Conservation (phyloP, 2,797 vertebrate genomes). For the Coilia nasus region DNA sequence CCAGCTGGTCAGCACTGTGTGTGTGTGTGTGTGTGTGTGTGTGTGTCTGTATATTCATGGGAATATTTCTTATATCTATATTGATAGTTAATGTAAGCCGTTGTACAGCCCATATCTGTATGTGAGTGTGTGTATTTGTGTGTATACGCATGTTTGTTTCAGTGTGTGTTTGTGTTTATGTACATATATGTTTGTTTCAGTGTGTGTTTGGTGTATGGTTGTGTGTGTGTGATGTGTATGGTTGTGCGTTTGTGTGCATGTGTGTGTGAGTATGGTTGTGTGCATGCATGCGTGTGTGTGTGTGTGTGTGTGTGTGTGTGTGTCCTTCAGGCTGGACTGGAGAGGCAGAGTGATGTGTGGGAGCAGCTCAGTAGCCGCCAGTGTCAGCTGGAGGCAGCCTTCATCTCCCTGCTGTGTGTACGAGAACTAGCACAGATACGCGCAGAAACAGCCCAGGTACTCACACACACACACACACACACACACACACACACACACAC, state of each 20-base stretch:
- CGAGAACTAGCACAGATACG: conserved; percentile 72
- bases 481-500: background rate
- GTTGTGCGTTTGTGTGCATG: conserved; percentile 8
- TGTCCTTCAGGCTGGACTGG: conserved; percentile 65
- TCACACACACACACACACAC: conserved; percentile 1
- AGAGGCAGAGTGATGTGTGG: conserved; percentile 73
- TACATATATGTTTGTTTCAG: background rate
- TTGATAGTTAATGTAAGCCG: too few relatives aligned
- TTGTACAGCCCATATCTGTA: too few relatives aligned
- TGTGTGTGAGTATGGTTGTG: background rate
- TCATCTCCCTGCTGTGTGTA: conserved; percentile 70
- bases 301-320: conserved; percentile 25
- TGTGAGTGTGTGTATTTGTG: background rate
- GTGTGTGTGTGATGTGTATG: conserved; percentile 19
- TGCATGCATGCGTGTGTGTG: background rate
- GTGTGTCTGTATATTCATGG: background rate
- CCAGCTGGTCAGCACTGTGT: background rate
- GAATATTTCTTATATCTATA: conserved; percentile 30
- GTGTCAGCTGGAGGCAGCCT: conserved; percentile 70
- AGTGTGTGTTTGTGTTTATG: background rate
- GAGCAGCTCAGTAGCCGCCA: conserved; percentile 69
- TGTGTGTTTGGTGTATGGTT: background rate
- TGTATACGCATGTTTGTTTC: background rate
- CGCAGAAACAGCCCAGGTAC: conserved; percentile 79
- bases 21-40: conserved; percentile 6